Evolutionary conservation across 2,113 vertebrate genomes (phyloP).

Genomic region (Paradisaea rubra): DNA sequence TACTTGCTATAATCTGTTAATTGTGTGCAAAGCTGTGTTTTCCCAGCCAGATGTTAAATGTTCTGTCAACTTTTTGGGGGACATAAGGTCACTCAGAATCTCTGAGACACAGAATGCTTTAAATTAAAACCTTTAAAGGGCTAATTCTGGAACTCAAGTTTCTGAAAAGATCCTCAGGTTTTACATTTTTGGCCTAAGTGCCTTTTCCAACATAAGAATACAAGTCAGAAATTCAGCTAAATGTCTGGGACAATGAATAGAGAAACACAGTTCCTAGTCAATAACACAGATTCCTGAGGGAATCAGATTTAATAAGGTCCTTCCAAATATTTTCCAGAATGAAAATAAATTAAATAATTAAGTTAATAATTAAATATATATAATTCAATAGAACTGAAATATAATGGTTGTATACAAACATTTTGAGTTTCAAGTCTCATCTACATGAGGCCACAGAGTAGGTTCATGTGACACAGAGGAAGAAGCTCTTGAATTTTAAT

Average conservation of each 20-base stretch:
- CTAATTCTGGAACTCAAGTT: background rate
- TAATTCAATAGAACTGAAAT: background rate
- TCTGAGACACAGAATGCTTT: background rate
- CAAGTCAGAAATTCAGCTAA: background rate
- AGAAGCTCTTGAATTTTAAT: background rate
- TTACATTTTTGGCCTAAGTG: background rate
- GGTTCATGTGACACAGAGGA: background rate
- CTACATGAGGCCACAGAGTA: background rate
- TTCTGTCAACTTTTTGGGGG: background rate
- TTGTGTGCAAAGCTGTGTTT: background rate
- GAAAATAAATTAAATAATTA: background rate
- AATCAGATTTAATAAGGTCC: background rate
- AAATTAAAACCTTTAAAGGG: background rate
- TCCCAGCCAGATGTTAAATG: background rate
- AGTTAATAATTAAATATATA: background rate
- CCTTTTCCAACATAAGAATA: background rate
- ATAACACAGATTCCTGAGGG: background rate
- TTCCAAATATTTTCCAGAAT: background rate
- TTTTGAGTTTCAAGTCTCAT: background rate
- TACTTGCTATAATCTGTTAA: background rate
- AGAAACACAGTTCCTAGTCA: background rate
- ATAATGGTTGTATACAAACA: background rate
- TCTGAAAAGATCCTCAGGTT: fast-evolving
- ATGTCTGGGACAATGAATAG: background rate
- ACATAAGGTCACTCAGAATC: background rate